Evolutionary conservation across 2,113 vertebrate genomes (phyloP), one percentile per base, ranked within the genome.

Genomic region (Lathamus discolor): DNA sequence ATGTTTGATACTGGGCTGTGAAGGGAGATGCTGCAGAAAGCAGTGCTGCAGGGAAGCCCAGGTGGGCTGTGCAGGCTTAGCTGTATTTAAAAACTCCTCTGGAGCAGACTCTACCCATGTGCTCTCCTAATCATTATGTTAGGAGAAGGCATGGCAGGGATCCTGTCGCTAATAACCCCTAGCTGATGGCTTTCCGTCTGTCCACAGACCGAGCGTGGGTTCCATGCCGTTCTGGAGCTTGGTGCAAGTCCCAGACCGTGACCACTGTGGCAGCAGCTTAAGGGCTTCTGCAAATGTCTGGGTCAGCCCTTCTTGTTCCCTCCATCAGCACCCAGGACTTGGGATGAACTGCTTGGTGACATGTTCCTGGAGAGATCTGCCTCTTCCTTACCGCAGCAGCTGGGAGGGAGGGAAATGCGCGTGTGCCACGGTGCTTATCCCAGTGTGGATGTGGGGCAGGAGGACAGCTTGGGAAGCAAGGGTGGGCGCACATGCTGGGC

Each of bases 401-500:
- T 62, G 48, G 35, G 11, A 85, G n/a, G 81, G 12, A 52, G 48
- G 23, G 23, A 9, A 41, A 46, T 43, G 44, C 0, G 1, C 11
- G 9, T 51, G 85, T 64, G 52, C 25, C 14, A 3, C 43, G 27
- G 9, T 3, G 3, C 25, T 86, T 3, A 1, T 67, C 37, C 44
- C 4, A 0, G 11, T 2, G 0, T 57, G n/a, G 33, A 25, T 1
- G 0, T 33, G 37, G 37, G 31, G 11, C 37, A 6, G 14, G 17
- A 52, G 37, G 51, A 37, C 0, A 0, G 46, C 41, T 51, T 1
- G 23, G 61, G 66, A 22, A 19, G 33, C 1, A 0, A 48, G 68
- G 31, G 17, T 0, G 16, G n/a, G 25, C 64, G 57, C 44, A 78
- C 7, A 3, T 0, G 0, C 39, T 82, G 43, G 59, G 41, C 44